Evolutionary conservation across 2,888 invertebrate species (phyloP).

Genomic region (Ophion ellenae): DNA sequence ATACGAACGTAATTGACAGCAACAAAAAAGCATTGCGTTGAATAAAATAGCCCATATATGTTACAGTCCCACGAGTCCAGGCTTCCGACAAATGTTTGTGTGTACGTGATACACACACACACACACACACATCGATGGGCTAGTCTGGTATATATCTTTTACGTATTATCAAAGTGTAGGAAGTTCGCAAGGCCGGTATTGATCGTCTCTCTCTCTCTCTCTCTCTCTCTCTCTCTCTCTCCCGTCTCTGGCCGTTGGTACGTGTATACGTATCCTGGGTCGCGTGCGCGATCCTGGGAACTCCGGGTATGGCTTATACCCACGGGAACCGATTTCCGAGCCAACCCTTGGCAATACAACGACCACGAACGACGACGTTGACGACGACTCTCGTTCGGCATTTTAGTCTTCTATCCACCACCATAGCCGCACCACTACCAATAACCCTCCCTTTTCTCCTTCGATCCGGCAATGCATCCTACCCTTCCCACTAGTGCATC

Average conservation of each 20-base stretch:
- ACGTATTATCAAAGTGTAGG: constrained; percentile 65
- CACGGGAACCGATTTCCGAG: constrained; percentile 78
- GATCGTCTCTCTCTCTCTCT: constrained; percentile 71
- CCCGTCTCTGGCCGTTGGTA: constrained; percentile 17
- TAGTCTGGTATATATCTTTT: constrained; percentile 66
- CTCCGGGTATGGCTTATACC: constrained; percentile 78
- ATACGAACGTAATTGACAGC: not conserved
- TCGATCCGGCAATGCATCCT: constrained; percentile 7
- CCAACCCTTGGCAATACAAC: constrained; percentile 52
- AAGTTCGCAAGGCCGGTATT: constrained; percentile 76
- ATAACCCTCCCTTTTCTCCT: constrained; percentile 42
- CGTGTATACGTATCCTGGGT: constrained; percentile 70
- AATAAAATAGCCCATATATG: constrained; percentile 6
- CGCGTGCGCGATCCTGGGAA: constrained; percentile 82
- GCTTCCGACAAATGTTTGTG: constrained; percentile 32
- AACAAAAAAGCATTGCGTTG: not conserved
- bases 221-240: constrained; percentile 23
- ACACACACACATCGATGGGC: constrained; percentile 18
- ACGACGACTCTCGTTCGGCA: constrained; percentile 46
- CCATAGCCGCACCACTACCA: constrained; percentile 56
- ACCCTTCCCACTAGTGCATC: constrained; percentile 68
- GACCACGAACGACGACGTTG: constrained; percentile 27
- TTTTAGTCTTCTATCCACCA: constrained; percentile 58
- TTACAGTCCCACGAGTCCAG: constrained; percentile 24
- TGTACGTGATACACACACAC: constrained; percentile 24